phyloP scores from a whole-genome alignment of 2,113 vertebrate species.

The Lasiurus borealis region DNA sequence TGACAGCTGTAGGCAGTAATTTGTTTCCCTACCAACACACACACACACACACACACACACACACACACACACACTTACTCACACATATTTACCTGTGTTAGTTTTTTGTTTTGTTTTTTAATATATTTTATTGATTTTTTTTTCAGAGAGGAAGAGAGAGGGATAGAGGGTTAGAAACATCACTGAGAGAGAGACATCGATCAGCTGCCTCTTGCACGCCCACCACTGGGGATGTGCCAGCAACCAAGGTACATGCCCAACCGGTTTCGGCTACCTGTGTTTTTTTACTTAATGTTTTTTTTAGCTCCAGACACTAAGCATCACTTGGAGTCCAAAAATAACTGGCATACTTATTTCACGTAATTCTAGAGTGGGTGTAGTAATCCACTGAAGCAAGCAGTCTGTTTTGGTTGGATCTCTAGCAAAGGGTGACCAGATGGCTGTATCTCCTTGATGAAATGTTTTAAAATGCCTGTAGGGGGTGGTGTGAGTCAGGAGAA shows the following conservation, averaged over 20 bases:
- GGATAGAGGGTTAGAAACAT: too few species aligned
- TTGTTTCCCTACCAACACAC: neutral
- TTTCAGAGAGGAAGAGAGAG: too few species aligned
- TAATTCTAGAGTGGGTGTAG: neutral
- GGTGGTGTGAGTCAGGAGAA: neutral
- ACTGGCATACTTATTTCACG: neutral
- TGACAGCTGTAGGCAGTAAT: neutral
- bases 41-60: too few species aligned
- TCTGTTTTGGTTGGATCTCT: neutral
- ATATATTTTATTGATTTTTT: too few species aligned
- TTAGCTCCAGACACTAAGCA: neutral
- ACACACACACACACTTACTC: neutral
- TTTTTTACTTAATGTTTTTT: neutral
- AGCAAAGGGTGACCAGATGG: neutral
- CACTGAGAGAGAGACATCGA: too few species aligned
- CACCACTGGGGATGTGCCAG: too few species aligned
- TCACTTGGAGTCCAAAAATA: conserved; percentile 45
- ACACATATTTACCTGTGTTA: neutral
- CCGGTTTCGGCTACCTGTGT: too few species aligned
- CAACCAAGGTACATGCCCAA: too few species aligned
- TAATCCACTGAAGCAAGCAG: neutral
- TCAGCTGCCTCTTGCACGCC: too few species aligned
- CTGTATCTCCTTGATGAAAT: neutral
- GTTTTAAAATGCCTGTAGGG: neutral
- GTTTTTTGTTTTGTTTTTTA: too few species aligned